phyloP scores from a whole-genome alignment of 1,140 invertebrate species.

The Latrodectus geometricus region DNA sequence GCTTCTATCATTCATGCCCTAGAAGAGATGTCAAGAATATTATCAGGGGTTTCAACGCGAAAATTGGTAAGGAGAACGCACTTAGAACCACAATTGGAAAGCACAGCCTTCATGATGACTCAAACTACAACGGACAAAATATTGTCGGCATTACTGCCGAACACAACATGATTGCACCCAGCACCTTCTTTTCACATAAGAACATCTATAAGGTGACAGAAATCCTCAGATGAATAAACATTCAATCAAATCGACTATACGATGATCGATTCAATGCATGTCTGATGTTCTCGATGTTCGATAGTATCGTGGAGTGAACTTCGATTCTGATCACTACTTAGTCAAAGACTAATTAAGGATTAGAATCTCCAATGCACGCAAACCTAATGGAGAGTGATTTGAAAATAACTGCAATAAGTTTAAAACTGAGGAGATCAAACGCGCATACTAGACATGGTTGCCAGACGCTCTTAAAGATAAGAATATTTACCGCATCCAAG shows the following conservation, averaged over 20 bases:
- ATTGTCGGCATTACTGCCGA: conserved; percentile 2
- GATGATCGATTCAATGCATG: background rate
- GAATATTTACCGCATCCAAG: background rate
- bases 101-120: conserved; percentile 11
- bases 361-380: conserved; percentile 10
- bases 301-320: background rate
- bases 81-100: background rate
- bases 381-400: background rate
- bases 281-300: background rate
- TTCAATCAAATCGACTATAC: background rate
- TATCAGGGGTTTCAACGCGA: background rate
- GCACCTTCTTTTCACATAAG: conserved; percentile 18
- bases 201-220: background rate
- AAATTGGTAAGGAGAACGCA: background rate
- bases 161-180: background rate
- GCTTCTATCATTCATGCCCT: background rate
- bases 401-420: background rate
- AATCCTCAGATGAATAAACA: background rate
- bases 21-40: background rate
- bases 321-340: conserved; percentile 12
- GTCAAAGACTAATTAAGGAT: background rate
- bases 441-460: background rate
- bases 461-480: background rate
- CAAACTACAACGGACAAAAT: background rate
- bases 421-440: background rate